phyloP scores from a whole-genome alignment of 2,888 invertebrate genomes.

The Euproctis similis region DNA sequence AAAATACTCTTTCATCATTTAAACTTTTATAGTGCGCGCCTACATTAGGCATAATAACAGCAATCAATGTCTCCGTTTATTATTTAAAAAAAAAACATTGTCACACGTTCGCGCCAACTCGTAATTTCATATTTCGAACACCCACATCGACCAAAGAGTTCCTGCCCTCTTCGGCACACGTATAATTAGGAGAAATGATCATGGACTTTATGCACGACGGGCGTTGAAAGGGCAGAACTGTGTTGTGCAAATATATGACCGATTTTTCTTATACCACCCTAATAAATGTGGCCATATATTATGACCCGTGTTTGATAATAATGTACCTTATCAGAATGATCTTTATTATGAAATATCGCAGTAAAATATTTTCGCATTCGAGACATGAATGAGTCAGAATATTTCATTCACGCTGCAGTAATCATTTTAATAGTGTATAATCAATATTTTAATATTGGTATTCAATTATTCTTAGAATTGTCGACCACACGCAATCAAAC shows the following conservation, averaged over 20 bases:
- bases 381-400: slow-evolving; percentile 47
- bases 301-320: slow-evolving; percentile 38
- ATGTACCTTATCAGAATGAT: slow-evolving; percentile 51
- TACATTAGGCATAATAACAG: slow-evolving; percentile 41
- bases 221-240: slow-evolving; percentile 67
- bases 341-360: slow-evolving; percentile 54
- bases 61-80: slow-evolving; percentile 42
- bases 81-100: slow-evolving; percentile 46
- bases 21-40: slow-evolving; percentile 29
- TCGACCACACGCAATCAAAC: slow-evolving; percentile 71
- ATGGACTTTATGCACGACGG: slow-evolving; percentile 64
- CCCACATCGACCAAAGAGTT: slow-evolving; percentile 60
- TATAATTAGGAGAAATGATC: slow-evolving; percentile 72
- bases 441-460: slow-evolving; percentile 61
- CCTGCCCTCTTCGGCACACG: slow-evolving; percentile 51
- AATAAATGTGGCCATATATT: slow-evolving; percentile 62
- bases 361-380: slow-evolving; percentile 42
- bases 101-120: slow-evolving; percentile 65
- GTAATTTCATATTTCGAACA: slow-evolving; percentile 71
- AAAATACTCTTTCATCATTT: slow-evolving; percentile 17
- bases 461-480: slow-evolving; percentile 66
- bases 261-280: slow-evolving; percentile 55
- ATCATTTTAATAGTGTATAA: slow-evolving; percentile 62
- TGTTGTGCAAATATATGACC: slow-evolving; percentile 61
- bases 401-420: slow-evolving; percentile 52